A percentile compares a stretch with the other conserved stretches of the same genome.
Evolutionary conservation across 2,888 invertebrate species (phyloP).

Genomic region (Pasiphila rectangulata): DNA sequence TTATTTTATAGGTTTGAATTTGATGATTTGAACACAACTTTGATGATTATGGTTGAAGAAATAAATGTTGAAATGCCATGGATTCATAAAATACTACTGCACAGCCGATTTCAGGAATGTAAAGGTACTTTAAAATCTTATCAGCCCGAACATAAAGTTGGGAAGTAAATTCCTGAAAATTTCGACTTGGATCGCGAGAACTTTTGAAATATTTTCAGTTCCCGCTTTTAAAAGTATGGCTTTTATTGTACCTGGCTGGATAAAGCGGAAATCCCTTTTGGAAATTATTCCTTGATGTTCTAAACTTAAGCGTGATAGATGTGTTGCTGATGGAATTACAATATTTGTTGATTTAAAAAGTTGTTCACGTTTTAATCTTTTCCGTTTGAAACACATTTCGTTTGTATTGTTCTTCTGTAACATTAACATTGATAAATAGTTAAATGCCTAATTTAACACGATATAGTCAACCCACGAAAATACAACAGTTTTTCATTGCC

Average conservation of each 20-base stretch:
- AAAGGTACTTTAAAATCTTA: constrained; percentile 26
- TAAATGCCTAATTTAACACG: no score
- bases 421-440: no score
- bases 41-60: neutral
- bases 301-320: no score
- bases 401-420: no score
- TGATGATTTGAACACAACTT: no score
- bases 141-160: constrained; percentile 21
- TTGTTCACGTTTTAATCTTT: no score
- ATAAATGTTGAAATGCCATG: neutral
- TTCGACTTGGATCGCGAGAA: constrained; percentile 18
- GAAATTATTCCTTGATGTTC: neutral
- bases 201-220: constrained; percentile 23
- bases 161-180: constrained; percentile 24
- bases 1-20: no score
- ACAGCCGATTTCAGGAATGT: constrained; percentile 16
- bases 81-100: constrained; percentile 13
- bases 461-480: no score
- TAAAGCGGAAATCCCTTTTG: neutral
- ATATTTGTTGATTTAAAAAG: no score
- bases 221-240: constrained; percentile 11
- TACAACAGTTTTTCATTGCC: no score
- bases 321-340: no score
- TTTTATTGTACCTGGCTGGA: neutral
- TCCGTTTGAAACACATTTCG: no score